Conservation (phyloP, 2,797 vertebrate genomes). For the Xiphophorus birchmanni region DNA sequence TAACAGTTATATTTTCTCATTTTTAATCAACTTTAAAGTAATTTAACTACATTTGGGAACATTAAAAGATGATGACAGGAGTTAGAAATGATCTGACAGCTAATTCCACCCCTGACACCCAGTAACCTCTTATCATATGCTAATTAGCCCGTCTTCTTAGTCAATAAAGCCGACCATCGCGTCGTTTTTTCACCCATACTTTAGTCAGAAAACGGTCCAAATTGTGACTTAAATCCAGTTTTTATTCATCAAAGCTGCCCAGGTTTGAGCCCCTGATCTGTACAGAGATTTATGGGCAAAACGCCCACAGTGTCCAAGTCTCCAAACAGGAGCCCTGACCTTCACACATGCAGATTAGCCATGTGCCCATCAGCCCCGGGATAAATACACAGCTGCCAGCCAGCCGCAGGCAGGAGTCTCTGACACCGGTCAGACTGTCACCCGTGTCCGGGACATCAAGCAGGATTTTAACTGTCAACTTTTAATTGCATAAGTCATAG, state of each 20-base stretch:
- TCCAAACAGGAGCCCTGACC: slow-evolving; percentile 83
- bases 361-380: slow-evolving; percentile 74
- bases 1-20: not conserved
- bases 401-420: slow-evolving; percentile 6
- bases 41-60: not conserved
- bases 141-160: slow-evolving; percentile 16
- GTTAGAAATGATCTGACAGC: not conserved
- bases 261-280: slow-evolving; percentile 3
- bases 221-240: not conserved
- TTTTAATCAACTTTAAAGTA: not conserved
- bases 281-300: slow-evolving; percentile 65
- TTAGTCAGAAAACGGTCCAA: slow-evolving; percentile 23
- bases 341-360: slow-evolving; percentile 94
- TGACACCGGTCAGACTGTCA: not conserved
- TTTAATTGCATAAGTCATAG: not conserved
- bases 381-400: slow-evolving; percentile 3
- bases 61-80: not conserved
- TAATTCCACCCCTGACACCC: slow-evolving; percentile 13
- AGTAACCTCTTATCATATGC: slow-evolving; percentile 19
- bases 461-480: not conserved
- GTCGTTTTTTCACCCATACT: not conserved
- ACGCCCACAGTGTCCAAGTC: slow-evolving; percentile 73
- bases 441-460: not conserved
- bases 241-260: not conserved
- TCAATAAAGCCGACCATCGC: not conserved